Evolutionary conservation across 2,113 vertebrate genomes (phyloP), one percentile per base, ranked within the genome.

Genomic region (Anarhynchus alexandrinus): DNA sequence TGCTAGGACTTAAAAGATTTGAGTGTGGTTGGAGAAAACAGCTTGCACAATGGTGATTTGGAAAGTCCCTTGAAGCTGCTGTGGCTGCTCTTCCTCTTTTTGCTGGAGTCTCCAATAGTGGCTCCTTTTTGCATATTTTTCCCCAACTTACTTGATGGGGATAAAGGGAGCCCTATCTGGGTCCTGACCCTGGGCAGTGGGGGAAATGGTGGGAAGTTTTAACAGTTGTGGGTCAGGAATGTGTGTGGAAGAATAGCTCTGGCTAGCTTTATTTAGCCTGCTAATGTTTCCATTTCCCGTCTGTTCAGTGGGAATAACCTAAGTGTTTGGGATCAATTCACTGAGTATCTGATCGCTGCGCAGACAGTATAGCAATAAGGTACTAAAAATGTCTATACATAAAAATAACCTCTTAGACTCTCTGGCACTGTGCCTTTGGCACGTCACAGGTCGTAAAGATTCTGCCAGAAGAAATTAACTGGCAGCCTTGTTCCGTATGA

Each of bases 371-470:
- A 95, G 94, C 96, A 95, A 20, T 94, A 91, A 95, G 87, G 91
- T 95, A 94, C 96, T 97, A 96, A 97, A 97, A 97, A 94, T 95
- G 96, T 93, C 97, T 91, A 94, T 96, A 97, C 84, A 94, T 95
- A 96, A 97, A 97, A 97, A 97, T 97, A 97, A 95, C 96, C 94
- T 94, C 86, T 96, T 94, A 97, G 93, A 87, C 25, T 72, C 26
- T 74, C 83, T 97, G 96, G 97, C 97, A 82, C 66, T 22, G 54
- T 93, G 96, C 94, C 94, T 93, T 91, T 96, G 95, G 96, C 89
- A 79, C 83, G 45, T 94, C 86, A 69, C 87, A 66, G 89, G 78
- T 85, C 32, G 6, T 95, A 97, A 97, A 95, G 94, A 94, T 93
- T 91, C 84, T 94, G 91, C 94, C 94, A 94, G 94, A 94, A 22